Conservation (phyloP, 1,140 invertebrate species). For the Antheraea pernyi region DNA sequence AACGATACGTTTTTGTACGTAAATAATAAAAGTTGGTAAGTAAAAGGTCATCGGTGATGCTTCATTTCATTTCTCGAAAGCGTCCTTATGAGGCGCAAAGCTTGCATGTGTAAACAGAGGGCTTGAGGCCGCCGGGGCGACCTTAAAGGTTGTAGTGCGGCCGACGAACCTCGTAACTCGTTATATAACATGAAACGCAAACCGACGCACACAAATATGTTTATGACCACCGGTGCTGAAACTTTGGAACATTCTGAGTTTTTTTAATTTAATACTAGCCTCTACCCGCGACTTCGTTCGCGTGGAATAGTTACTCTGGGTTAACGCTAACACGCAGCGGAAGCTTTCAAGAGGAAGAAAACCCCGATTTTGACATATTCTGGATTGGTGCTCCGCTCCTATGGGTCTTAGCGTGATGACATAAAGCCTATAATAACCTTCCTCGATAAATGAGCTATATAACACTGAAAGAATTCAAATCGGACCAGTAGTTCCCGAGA, state of each 20-base stretch:
- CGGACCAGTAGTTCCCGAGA: no score
- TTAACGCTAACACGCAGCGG: no score
- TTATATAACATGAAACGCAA: conserved; percentile 50
- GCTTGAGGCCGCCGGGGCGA: conserved; percentile 44
- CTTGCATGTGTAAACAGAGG: conserved; percentile 37
- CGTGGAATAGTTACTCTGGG: no score
- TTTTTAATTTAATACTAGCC: no score
- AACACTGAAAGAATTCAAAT: no score
- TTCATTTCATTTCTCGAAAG: conserved; percentile 21
- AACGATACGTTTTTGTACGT: not conserved
- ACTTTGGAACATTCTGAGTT: conserved; percentile 20
- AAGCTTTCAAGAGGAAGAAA: no score
- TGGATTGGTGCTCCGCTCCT: no score
- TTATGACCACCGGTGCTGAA: conserved; percentile 29
- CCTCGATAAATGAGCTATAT: no score
- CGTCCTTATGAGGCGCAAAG: conserved; percentile 20
- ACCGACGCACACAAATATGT: not conserved
- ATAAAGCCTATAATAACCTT: no score
- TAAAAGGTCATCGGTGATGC: conserved; percentile 10
- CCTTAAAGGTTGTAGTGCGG: conserved; percentile 56
- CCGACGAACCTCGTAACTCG: conserved; percentile 42
- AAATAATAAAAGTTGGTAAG: conserved; percentile 4
- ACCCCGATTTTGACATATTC: no score
- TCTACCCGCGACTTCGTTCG: no score
- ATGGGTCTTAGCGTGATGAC: no score